Base-by-base conservation (phyloP, 2,797 vertebrate species). In the Crenuchus spilurus region DNA sequence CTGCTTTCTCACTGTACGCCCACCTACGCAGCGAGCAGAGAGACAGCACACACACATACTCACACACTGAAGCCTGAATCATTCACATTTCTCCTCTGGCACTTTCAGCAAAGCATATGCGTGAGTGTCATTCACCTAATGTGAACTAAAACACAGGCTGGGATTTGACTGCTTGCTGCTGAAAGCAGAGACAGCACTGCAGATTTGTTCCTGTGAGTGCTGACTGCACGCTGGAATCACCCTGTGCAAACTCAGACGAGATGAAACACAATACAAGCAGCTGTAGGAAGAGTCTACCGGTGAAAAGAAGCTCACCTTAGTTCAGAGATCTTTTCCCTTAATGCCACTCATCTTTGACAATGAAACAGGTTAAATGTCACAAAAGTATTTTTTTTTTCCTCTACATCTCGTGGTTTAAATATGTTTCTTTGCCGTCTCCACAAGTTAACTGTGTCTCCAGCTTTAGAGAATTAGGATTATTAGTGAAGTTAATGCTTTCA, bases 121-220 rank as follows among this genome's bases (percentile, higher is more conserved):
- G 62, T 81, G 75, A 83, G 79, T 81, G 74, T 79, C 77, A 81
- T 81, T 83, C 77, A 79, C 77, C 72, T 83, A 79, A 83, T 81
- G 79, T 69, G 80, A 83, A 81, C 74, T 79, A 70, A 81, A 79
- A 79, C 76, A 70, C 68, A 65, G 79, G 77, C 74, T 58, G 77
- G 70, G 77, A 74, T 77, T 79, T 82, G 74, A 76, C 72, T 79
- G 70, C 54, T 57, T 22, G 66, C 58, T n/a, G 66, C 70, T 74
- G 68, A 78, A 79, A 71, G 70, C 60, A 73, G 70, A 70, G n/a
- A 54, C 48, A 35, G 65, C 4, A 6, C 37, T 55, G 49, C 74
- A 68, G 54, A 69, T 75, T 75, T 62, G 72, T 39, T 63, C 57
- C 35, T 75, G 48, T 70, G 65, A 48, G 37, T 54, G 46, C 48